Evolutionary conservation across 2,888 invertebrate species (phyloP), one percentile per base, ranked within the genome.

Genomic region (Andrena bicolor): DNA sequence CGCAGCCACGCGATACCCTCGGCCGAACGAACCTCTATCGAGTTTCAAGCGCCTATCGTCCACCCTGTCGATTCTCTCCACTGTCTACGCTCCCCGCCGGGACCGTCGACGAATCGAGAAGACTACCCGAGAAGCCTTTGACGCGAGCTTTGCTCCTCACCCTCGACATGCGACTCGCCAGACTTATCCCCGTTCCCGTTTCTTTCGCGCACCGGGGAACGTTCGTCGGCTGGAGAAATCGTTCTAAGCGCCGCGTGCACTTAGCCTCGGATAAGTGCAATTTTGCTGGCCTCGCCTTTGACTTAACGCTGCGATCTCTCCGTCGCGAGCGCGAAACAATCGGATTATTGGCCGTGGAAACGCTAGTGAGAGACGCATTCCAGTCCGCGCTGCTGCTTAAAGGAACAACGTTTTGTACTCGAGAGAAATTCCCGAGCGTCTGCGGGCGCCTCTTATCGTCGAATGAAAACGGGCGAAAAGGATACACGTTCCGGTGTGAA

Each of bases 21-120:
- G 64, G 28, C 8, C 73, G 58, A 61, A 35, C 26, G 65, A 26
- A 20, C 51, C 58, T 76, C 75, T 76, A 83, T 86, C 84, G 74
- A 76, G 70, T 86, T 78, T 86, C 85, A 61, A 72, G 70, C 66
- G 74, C 66, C 70, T 65, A 63, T 71, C 82, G 74, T 53, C 70
- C 51, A 77, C 63, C 51, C 16, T 10, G 68, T 26, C 53, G 71
- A 35, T n/a, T n/a, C 48, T 48, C 41, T 64, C 32, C 64, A 10
- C 28, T 32, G 48, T 23, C 66, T n/a, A 26, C 51, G 51, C 28
- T 49, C 56, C 60, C 56, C 32, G n/a, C 35, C 35, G 10, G 58
- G 16, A 58, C 32, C 32, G 16, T 56, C 23, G 8, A 49, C 41
- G 23, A n/a, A n/a, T 23, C 48, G 7, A 51, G 23, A 2, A 63